Base-by-base conservation (phyloP, 1,140 invertebrate species). In the Drosophila varians region DNA sequence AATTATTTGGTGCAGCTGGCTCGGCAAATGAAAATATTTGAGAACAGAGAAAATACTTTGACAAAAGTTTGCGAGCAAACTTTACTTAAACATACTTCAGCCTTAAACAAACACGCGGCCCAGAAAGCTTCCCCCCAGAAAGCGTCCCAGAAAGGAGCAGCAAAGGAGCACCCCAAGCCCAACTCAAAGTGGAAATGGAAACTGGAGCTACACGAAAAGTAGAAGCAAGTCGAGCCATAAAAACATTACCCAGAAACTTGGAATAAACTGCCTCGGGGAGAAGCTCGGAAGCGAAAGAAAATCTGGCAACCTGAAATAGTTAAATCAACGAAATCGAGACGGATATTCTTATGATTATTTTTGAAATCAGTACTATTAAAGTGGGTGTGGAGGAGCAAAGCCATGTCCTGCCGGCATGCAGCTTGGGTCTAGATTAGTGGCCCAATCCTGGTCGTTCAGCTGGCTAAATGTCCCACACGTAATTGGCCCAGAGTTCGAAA, bases 11-110 rank as follows among this genome's bases (percentile, higher is more conserved):
- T 86, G 77, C 68, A 87, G 76, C 82, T 82, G 80, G 49, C 72
- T 56, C 45, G 74, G 73, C 72, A 77, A 82, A 87, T 82, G 74
- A 86, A 86, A 86, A 82, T 86, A 86, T 86, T 86, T 80, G 72
- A 83, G 58, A 69, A 66, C 58, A 64, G 64, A 64, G 64, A 64
- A 86, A 73, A 84, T 86, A 86, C 80, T 84, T 84, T 86, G 77
- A 74, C 64, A 74, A 77, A 86, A 86, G 70, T 86, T 86, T 58
- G 64, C 68, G 45, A 62, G 73, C 64, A 77, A 86, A 86, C 82
- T 86, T 86, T 68, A 52, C 79, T 74, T 74, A 77, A 86, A 87
- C 73, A 82, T 74, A 62, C 74, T 87, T 73, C 19, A 70, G 46
- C 16, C 62, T 21, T 53, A 43, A 31, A 73, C 49, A 70, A 34